Base-by-base conservation (phyloP, 2,797 vertebrate genomes). In the Peromyscus aztecus region DNA sequence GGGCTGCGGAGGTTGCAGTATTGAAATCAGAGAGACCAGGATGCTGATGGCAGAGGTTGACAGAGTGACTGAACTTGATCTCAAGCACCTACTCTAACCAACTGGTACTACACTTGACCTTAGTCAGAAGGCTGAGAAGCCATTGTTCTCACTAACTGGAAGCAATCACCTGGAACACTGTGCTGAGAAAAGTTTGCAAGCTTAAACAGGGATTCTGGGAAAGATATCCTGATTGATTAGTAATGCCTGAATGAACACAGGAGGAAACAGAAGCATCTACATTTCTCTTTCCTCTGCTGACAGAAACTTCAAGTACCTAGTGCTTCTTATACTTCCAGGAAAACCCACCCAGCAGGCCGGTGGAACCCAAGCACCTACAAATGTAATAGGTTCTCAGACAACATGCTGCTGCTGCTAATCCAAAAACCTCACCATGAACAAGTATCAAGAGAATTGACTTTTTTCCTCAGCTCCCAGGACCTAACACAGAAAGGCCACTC, bases 211-310 rank as follows among this genome's bases (percentile, higher is more conserved):
- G 29, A 27, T 81, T 80, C 19, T 29, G 52, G n/a, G 17, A 19
- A 57, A 40, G 65, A 43, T 0, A 77, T 52, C 69, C 6, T 40
- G 65, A 71, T 55, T 81, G 87, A 90, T 73, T 37, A 90, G 91
- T 21, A 16, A 96, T 82, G 40, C 24, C 94, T 82, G 31, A 61
- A 55, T 6, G 21, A 57, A 40, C 13, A 2, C 6, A 31, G 52
- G 34, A 55, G 0, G 4, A 29, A 24, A 9, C 78, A 14, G 7
- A 57, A n/a, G 21, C 19, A 40, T 61, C 40, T 2, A 0, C 34
- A 52, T 34, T 37, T 19, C 31, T 27, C 73, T 27, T 94, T 80
- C 6, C 6, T 31, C 27, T 55, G 29, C 27, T 46, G 24, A n/a
- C 9, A 61, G 63, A 76, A 75, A 80, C 63, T 3, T 75, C 4